Evolutionary conservation across 35 echinoderm and acorn worm species (phyloP).

Genomic region (Nesometra sesokonis): DNA sequence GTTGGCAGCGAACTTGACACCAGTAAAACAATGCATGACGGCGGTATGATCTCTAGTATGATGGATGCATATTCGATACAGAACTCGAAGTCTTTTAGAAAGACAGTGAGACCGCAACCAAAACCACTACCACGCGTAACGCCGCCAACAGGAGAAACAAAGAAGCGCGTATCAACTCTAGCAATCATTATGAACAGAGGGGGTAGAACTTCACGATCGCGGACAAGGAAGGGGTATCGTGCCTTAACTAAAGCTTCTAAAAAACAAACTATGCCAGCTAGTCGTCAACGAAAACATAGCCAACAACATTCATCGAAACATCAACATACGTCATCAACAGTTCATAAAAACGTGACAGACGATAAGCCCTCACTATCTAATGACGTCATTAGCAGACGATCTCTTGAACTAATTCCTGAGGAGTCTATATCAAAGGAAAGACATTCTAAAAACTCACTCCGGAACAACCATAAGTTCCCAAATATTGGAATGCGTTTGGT

Average conservation of each 20-base stretch:
- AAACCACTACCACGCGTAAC: background rate
- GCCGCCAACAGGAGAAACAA: background rate
- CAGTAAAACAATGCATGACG: background rate
- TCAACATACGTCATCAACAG: background rate
- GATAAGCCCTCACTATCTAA: background rate
- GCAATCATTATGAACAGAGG: constrained; percentile 32
- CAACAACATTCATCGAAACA: background rate
- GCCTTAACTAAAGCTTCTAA: background rate
- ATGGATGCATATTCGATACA: constrained; percentile 44
- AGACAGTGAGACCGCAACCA: constrained; percentile 25
- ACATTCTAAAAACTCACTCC: background rate
- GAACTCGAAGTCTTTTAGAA: constrained; percentile 30
- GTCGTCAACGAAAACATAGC: background rate
- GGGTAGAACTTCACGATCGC: background rate
- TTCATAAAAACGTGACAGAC: background rate
- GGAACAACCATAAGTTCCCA: background rate
- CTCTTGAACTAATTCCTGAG: background rate
- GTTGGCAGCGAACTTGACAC: constrained; percentile 16
- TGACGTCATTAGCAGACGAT: background rate
- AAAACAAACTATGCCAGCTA: background rate
- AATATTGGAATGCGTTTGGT: background rate
- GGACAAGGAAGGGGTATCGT: background rate
- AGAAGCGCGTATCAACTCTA: constrained; percentile 32
- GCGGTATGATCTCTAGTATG: constrained; percentile 2
- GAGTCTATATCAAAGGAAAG: background rate